Base-by-base conservation (phyloP, 2,888 invertebrate genomes). In the Sepiola atlantica region DNA sequence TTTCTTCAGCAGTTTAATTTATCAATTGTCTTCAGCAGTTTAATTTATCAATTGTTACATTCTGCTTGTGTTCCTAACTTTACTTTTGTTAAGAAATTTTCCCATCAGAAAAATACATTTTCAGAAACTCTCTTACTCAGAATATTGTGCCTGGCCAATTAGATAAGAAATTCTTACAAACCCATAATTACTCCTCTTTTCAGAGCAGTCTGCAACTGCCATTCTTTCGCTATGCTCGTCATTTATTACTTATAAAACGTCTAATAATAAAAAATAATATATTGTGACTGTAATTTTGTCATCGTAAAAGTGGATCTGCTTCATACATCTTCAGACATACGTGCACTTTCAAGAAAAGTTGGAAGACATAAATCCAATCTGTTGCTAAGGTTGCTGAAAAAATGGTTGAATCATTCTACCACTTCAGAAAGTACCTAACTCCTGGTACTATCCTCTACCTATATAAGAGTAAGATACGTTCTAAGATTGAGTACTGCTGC, bases 21-120 rank as follows among this genome's bases (percentile, higher is more conserved):
- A 77, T 77, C 77, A 77, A 77, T 77, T 77, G 77, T 77, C 12
- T 28, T 12, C 24, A 28, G 77, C 77, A 77, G n/a, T 77, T 77
- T 77, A 28, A 77, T 77, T 77, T 77, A 77, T 77, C 77, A 77
- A 77, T 77, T 77, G 77, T 77, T 77, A 77, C 77, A 77, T 77
- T 77, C 77, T 10, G n/a, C 77, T 77, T 24, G 12, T 77, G n/a
- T 77, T 77, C 28, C 77, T 6, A n/a, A 77, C 77, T 77, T 77
- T 77, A 77, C 77, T 77, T 77, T 77, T 77, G 77, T 77, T n/a
- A 77, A n/a, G n/a, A 77, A 61, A 28, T 77, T 77, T 77, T 77
- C 77, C 77, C 28, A 28, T 77, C 77, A 28, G 77, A n/a, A n/a
- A 24, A 77, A 77, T 77, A 77, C 12, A 77, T 77, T 77, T 77